Evolutionary conservation across 1,140 invertebrate genomes (phyloP).

Genomic region (Apocrypta bakeri): DNA sequence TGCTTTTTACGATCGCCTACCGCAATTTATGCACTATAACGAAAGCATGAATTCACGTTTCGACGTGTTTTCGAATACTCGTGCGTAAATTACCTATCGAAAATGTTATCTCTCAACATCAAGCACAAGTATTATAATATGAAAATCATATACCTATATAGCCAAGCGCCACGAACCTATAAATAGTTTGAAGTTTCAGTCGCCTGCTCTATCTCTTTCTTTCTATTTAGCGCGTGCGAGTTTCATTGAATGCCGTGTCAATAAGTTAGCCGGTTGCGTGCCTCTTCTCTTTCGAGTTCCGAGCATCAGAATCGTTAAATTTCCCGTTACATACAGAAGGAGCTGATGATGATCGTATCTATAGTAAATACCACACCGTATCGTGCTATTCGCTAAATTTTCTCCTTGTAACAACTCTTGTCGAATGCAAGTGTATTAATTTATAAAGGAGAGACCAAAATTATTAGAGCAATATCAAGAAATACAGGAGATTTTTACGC

Average conservation of each 20-base stretch:
- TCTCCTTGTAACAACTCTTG: neutral
- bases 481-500: too few relatives aligned
- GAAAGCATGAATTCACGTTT: too few relatives aligned
- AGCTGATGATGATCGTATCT: neutral
- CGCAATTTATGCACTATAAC: too few relatives aligned
- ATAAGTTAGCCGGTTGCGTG: conserved; percentile 22
- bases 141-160: too few relatives aligned
- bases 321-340: conserved; percentile 37
- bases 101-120: too few relatives aligned
- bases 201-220: conserved; percentile 37
- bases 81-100: too few relatives aligned
- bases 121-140: too few relatives aligned
- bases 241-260: conserved; percentile 45
- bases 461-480: too few relatives aligned
- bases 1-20: too few relatives aligned
- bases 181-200: conserved; percentile 19
- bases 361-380: neutral
- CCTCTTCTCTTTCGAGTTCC: conserved; percentile 5
- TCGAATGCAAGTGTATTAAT: too few relatives aligned
- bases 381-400: neutral
- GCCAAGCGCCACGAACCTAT: neutral
- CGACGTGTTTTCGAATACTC: too few relatives aligned
- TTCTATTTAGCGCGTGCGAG: neutral
- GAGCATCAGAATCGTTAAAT: conserved; percentile 12
- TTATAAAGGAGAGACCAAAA: too few relatives aligned